Base-by-base conservation (phyloP, 2,113 vertebrate species). In the Xenus cinereus region DNA sequence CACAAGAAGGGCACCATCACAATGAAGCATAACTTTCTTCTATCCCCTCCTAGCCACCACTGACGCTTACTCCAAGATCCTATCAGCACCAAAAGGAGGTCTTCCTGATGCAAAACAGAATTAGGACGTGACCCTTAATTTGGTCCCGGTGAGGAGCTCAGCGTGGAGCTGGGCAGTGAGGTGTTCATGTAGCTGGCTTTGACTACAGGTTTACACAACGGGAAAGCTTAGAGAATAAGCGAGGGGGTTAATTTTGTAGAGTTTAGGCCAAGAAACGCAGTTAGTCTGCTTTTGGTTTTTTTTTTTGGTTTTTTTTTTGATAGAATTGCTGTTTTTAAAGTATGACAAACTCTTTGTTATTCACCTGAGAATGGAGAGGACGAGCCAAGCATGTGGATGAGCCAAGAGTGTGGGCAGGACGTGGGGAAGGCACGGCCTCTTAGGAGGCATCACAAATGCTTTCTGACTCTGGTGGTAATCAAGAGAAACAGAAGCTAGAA, bases 341-440 rank as follows among this genome's bases (percentile, higher is more conserved):
- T 60, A 50, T 26, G 71, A 43, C 6, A 17, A 20, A 8, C 45
- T 69, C 37, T 32, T 37, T 20, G 1, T 33, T 46, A 43, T 32
- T 86, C 28, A 41, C 39, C 45, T 75, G 67, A 74, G 33, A 21
- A 26, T 66, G 39, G 48, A 85, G 30, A 63, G 37, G 33, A 62
- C 10, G 14, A 68, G 48, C 41, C 50, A 35, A 35, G 35, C 45
- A 48, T 13, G 37, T 43, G 14, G 43, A 43, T 17, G 16, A 43
- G 43, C 15, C 43, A 43, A 43, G 43, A 54, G 23, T 1, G 0
- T 60, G 45, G 32, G 67, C 62, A 90, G 45, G 39, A 26, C 45
- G 22, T 1, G 2, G 32, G 41, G 39, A 68, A 75, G 37, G 28
- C 35, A 32, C 1, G 0, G 35, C 32, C 27, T 78, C 8, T 22